Evolutionary conservation across 2,113 vertebrate genomes (phyloP), one percentile per base, ranked within the genome.

Genomic region (Cariama cristata): DNA sequence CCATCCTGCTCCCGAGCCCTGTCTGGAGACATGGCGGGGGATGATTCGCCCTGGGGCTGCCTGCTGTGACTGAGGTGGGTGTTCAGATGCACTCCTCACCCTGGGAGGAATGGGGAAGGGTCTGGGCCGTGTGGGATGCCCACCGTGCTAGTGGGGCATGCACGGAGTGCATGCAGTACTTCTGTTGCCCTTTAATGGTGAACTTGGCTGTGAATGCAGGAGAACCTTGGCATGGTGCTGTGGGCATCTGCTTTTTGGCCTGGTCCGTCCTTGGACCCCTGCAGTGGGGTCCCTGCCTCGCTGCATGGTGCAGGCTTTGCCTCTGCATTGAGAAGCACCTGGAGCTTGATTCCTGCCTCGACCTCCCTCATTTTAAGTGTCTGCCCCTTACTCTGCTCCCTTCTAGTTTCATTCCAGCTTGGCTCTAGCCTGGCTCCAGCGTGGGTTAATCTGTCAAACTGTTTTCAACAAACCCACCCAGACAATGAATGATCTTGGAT

Each of bases 381-480:
- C 58, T 44, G 50, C 28, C 33, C 26, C 20, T 68, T 87, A 8
- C 26, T 58, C 73, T 73, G 59, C 75, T 88, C 38, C 60, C 15
- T 33, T 38, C 62, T 40, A 3, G 26, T 72, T 81, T 26, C 33
- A 10, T 33, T 74, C 30, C 63, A 44, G 7, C 35, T n/a, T 33
- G 77, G 40, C 62, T 94, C 30, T 68, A 58, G 53, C 44, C 75
- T 79, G 88, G 68, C 89, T 97, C 86, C 86, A 59, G 38, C 38
- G 1, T 8, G 28, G 56, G 74, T 96, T 96, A 95, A 89, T 96
- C 68, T 97, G 86, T 94, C 86, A 88, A n/a, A 58, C n/a, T 77
- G 10, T 33, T 84, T 66, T 74, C 73, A 58, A 59, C 72, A 86
- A 91, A 73, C 47, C 59, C 52, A 77, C 76, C 12, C 64, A 74